Conservation (phyloP, 2,113 vertebrate genomes). For the Pygoscelis adeliae region DNA sequence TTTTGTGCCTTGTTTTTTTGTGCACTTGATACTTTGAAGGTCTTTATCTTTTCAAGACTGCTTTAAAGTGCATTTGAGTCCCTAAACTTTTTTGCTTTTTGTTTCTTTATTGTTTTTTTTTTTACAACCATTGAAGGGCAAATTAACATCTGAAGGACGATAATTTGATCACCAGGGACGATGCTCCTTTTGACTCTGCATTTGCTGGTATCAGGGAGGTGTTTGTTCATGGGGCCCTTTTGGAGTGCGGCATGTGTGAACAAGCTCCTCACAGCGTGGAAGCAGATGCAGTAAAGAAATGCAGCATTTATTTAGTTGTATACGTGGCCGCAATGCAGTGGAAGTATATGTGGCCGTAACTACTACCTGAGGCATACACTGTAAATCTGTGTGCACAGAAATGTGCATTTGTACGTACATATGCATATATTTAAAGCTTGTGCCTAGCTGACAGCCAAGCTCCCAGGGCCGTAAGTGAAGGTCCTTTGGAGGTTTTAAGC, state of each 20-base stretch:
- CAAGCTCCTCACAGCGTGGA: rapidly evolving
- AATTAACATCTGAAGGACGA: neutral
- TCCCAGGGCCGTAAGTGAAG: neutral
- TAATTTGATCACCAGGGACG: neutral
- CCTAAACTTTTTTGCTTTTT: neutral
- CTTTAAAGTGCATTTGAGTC: neutral
- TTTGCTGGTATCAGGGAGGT: neutral
- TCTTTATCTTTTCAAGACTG: neutral
- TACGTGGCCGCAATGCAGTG: neutral
- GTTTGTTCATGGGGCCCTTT: neutral
- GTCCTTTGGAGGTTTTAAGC: neutral
- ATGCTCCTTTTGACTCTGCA: neutral
- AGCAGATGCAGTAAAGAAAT: neutral
- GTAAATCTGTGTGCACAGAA: rapidly evolving
- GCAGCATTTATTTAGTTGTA: neutral
- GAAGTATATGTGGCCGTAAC: neutral
- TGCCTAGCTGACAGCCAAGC: neutral
- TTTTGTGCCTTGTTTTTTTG: neutral
- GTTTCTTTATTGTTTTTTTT: neutral
- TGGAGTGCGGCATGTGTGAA: neutral
- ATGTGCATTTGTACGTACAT: rapidly evolving
- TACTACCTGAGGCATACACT: neutral
- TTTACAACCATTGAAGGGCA: neutral
- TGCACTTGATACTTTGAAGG: neutral
- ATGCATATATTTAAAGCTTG: neutral